Evolutionary conservation across 2,797 vertebrate species (phyloP).

Genomic region (Microhierax caerulescens): DNA sequence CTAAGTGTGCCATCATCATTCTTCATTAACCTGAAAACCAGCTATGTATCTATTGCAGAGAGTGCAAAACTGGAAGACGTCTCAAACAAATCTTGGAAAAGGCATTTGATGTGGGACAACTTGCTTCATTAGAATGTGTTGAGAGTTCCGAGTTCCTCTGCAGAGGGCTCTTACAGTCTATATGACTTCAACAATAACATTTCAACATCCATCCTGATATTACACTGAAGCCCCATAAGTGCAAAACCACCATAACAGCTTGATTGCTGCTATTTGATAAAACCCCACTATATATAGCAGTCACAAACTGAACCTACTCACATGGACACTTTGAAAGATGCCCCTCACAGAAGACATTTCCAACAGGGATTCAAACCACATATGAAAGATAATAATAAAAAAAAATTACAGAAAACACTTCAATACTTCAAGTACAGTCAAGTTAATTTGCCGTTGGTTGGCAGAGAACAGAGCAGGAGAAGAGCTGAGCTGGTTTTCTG

Average conservation of each 20-base stretch:
- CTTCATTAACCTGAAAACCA: slow-evolving; percentile 9
- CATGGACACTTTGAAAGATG: not conserved
- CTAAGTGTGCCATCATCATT: not conserved
- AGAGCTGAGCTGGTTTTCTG: not conserved
- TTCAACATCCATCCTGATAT: not conserved
- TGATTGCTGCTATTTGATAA: not conserved
- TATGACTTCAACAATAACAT: not conserved
- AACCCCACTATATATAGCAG: not conserved
- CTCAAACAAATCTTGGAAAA: not conserved
- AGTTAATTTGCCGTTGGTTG: not conserved
- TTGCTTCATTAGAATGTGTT: not conserved
- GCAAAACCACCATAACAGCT: not conserved
- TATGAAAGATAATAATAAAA: not conserved
- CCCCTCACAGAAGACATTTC: not conserved
- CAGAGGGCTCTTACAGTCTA: not conserved
- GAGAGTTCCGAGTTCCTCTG: not conserved
- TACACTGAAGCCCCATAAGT: not conserved
- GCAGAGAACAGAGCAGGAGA: not conserved
- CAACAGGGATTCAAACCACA: not conserved
- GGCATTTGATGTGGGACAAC: not conserved
- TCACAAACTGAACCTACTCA: not conserved
- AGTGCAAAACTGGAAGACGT: not conserved
- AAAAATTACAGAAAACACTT: not conserved
- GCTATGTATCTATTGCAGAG: not conserved
- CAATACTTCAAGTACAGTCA: not conserved